Evolutionary conservation across 2,888 invertebrate species (phyloP), one percentile per base, ranked within the genome.

Genomic region (Caenorhabditis plicata): DNA sequence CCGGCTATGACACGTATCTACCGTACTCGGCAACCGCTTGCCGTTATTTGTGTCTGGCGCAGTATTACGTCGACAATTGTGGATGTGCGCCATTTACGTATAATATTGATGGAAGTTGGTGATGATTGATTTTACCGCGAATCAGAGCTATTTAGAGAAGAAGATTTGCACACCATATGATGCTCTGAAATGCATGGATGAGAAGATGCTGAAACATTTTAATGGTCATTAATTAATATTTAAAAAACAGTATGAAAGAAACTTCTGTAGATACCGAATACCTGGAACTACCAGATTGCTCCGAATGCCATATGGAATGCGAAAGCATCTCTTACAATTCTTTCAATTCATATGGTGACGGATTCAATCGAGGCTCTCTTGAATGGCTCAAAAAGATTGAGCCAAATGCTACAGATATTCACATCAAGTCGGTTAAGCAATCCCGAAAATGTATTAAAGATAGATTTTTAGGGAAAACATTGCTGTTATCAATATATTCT

Each of bases 401-500:
- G 17, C 13, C 13, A 8, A 3, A 15, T 8, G 8, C 40, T 20
- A n/a, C n/a, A n/a, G 52, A 56, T 15, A 50, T 31, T n/a, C 48
- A 56, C 33, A 53, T 70, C 48, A 41, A 13, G 40, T 40, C 2
- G 27, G 40, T 40, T 13, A 5, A 33, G 15, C 17, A 3, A 15
- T 5, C 17, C 15, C 23, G 20, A 20, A n/a, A 38, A 20, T 17
- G 5, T 15, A 4, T 17, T 3, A n/a, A 26, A n/a, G n/a, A n/a
- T n/a, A n/a, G n/a, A 27, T 29, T 40, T 48, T 1, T 44, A 70
- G 64, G 11, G 47, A 62, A 31, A 72, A 74, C 33, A 68, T 73
- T 38, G 68, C 73, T n/a, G 65, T 70, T 11, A 68, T 76, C 29
- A 71, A 75, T 56, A 65, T 77, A 17, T 77, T 71, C 60, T 77